Conservation (phyloP, 2,113 vertebrate species). For the Struthio camelus region DNA sequence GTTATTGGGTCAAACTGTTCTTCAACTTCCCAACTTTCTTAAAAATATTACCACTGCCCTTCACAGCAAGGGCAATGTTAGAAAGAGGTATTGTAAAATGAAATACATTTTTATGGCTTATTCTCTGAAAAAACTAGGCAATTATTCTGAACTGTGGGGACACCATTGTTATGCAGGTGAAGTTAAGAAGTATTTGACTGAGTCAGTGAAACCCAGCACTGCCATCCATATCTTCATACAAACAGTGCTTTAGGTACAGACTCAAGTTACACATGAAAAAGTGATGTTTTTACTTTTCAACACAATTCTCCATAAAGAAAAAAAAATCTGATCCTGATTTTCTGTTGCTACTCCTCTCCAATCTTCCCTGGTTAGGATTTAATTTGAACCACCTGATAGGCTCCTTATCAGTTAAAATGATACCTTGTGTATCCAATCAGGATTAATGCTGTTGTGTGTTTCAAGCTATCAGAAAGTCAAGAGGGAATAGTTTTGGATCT, state of each 20-base stretch:
- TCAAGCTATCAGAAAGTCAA: neutral
- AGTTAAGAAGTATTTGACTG: neutral
- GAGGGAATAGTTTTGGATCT: neutral
- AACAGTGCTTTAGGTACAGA: neutral
- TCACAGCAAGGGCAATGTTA: neutral
- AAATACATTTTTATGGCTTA: neutral
- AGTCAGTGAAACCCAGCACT: neutral
- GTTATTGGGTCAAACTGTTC: neutral
- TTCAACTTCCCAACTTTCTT: neutral
- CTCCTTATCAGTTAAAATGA: neutral
- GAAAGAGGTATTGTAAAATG: neutral
- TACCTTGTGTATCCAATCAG: neutral
- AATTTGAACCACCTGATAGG: neutral
- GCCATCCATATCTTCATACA: neutral
- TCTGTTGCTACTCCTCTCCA: neutral
- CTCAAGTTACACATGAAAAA: neutral
- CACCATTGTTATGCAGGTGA: neutral
- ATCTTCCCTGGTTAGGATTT: neutral
- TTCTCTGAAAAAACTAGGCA: neutral
- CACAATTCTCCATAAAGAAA: neutral
- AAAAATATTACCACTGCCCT: neutral
- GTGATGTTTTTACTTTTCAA: neutral
- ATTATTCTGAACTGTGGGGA: neutral
- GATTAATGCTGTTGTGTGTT: neutral
- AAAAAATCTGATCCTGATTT: neutral